These are phyloP conservation scores for Jaculus jaculus DNA, from an alignment of 2,113 vertebrate genomes.

Conservation along the genomic window DNA sequence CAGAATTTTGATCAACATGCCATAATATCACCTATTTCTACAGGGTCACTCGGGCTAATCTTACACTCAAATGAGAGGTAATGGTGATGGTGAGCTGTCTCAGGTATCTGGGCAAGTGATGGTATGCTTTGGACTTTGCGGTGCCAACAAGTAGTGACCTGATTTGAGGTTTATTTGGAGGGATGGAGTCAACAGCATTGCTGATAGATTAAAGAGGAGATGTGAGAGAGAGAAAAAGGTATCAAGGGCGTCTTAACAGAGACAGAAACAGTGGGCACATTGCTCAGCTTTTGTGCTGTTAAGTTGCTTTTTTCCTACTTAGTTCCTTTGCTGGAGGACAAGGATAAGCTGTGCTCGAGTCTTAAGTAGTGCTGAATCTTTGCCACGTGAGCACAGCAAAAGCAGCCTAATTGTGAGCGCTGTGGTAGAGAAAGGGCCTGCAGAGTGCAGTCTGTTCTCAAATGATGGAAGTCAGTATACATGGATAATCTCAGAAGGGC, in stretches of 20 bases:
- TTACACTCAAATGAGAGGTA: neutral
- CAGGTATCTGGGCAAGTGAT: neutral
- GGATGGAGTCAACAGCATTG: neutral
- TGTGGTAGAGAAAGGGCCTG: neutral
- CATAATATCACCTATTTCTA: neutral
- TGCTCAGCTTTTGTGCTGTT: neutral
- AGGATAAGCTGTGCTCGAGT: neutral
- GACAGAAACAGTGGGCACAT: neutral
- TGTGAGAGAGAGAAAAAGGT: neutral
- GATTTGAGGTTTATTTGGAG: neutral
- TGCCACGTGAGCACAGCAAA: neutral
- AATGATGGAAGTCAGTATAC: neutral
- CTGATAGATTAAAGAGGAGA: neutral
- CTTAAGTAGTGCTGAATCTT: neutral
- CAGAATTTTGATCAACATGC: neutral
- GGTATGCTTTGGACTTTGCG: neutral
- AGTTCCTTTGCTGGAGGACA: neutral
- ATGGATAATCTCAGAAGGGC: neutral
- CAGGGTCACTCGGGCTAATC: neutral
- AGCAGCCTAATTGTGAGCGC: neutral
- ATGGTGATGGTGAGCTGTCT: neutral
- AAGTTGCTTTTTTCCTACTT: neutral
- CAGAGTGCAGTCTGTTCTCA: neutral
- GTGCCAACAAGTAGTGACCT: neutral
- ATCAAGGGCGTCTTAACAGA: neutral